These are phyloP conservation scores for Alviniconcha marisindica DNA, from an alignment of 1,140 invertebrate species.

Conservation along the genomic window DNA sequence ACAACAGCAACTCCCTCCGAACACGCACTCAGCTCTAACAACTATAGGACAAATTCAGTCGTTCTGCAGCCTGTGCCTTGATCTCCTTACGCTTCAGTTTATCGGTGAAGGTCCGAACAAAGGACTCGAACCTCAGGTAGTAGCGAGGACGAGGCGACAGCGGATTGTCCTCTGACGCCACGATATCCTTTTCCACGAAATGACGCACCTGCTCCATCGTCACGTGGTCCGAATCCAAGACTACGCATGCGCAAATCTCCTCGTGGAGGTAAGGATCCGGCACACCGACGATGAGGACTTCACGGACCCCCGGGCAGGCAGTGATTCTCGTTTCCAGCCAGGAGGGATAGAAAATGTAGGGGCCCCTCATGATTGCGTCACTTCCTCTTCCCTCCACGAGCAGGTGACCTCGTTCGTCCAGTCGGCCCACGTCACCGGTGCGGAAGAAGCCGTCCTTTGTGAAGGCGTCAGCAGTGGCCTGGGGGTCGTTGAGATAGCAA, in stretches of 20 bases:
- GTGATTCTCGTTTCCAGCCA: slow-evolving; percentile 12
- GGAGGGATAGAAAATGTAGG: slow-evolving; percentile 29
- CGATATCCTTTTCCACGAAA: slow-evolving; percentile 2
- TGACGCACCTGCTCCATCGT: neutral
- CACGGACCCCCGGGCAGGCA: slow-evolving; percentile 9
- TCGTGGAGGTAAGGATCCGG: slow-evolving; percentile 28
- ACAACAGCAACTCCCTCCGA: too few relatives aligned
- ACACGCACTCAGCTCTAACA: too few relatives aligned
- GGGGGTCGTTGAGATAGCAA: slow-evolving; percentile 1
- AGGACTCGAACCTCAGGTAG: slow-evolving; percentile 22
- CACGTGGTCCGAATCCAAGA: neutral
- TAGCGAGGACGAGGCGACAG: slow-evolving; percentile 10
- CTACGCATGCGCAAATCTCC: slow-evolving; percentile 27
- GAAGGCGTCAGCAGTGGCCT: slow-evolving; percentile 27
- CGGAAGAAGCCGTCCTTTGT: slow-evolving; percentile 25
- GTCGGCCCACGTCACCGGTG: slow-evolving; percentile 23
- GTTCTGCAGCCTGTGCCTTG: neutral
- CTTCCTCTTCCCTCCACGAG: slow-evolving; percentile 25
- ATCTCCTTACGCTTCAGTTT: neutral
- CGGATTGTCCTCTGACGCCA: neutral
- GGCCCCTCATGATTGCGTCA: slow-evolving; percentile 12
- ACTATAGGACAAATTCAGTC: too few relatives aligned
- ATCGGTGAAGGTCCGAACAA: neutral
- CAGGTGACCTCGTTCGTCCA: slow-evolving; percentile 24
- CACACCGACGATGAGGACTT: neutral